Conservation (phyloP, 1,140 invertebrate species). For the Lepidostoma basale region DNA sequence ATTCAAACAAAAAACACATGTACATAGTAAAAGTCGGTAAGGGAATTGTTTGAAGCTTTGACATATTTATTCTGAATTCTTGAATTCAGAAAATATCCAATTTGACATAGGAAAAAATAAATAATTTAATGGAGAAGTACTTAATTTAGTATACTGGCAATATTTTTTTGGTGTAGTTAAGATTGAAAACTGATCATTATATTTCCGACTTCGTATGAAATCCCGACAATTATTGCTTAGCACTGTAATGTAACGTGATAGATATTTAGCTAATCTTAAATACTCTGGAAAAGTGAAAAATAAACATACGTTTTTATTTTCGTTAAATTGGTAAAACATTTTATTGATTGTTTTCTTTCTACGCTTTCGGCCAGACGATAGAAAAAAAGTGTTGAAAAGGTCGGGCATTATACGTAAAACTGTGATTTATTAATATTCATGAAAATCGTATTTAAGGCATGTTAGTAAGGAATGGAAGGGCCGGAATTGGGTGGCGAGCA, state of each 20-base stretch:
- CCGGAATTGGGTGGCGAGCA: conserved; percentile 70
- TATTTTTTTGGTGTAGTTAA: too few species aligned
- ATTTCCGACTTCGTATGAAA: too few species aligned
- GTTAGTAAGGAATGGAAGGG: conserved; percentile 64
- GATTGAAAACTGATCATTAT: too few species aligned
- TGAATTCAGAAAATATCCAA: too few species aligned
- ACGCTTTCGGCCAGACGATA: conserved; percentile 61
- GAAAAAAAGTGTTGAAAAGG: conserved; percentile 41
- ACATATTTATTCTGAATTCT: too few species aligned
- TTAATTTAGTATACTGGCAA: too few species aligned
- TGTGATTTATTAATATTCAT: conserved; percentile 60
- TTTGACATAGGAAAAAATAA: too few species aligned
- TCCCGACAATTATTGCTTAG: background rate
- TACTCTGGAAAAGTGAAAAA: conserved; percentile 55
- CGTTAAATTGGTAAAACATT: conserved; percentile 64
- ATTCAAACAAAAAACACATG: too few species aligned
- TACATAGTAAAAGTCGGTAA: too few species aligned
- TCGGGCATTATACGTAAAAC: conserved; percentile 25
- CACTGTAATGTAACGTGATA: background rate
- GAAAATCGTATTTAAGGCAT: conserved; percentile 63
- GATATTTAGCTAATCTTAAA: conserved; percentile 8
- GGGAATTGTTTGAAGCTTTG: too few species aligned
- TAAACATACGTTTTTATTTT: conserved; percentile 62
- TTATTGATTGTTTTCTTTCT: conserved; percentile 65
- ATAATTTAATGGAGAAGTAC: too few species aligned